Conservation (phyloP, 2,888 invertebrate species). For the Reticulitermes lucifugus region DNA sequence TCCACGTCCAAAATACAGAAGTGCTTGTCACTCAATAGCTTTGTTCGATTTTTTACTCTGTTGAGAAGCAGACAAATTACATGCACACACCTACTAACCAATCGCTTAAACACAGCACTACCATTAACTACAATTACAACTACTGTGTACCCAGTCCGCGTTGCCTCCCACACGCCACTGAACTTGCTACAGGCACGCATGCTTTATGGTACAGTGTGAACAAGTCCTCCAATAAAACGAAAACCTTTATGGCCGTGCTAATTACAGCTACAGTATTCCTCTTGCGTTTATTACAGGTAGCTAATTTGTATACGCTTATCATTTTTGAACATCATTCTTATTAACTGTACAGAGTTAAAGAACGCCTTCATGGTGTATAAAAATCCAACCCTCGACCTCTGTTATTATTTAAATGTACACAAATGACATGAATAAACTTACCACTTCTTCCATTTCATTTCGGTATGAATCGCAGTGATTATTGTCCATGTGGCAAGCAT, state of each 20-base stretch:
- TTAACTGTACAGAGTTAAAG: not conserved
- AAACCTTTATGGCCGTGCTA: constrained; percentile 4
- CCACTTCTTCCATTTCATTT: no score
- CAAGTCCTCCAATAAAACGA: constrained; percentile 12
- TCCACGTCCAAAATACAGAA: no score
- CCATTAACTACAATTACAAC: constrained; percentile 22
- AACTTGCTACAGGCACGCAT: not conserved
- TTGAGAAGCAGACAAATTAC: constrained; percentile 20
- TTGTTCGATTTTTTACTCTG: not conserved
- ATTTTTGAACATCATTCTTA: not conserved
- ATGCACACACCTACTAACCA: constrained; percentile 24
- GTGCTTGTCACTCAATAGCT: no score
- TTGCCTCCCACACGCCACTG: not conserved
- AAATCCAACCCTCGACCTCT: not conserved
- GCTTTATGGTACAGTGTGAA: constrained; percentile 13
- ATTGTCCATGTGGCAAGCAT: no score
- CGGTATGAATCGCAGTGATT: no score
- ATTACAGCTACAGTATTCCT: not conserved
- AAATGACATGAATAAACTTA: no score
- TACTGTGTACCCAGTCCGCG: not conserved
- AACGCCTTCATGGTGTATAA: not conserved
- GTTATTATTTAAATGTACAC: no score
- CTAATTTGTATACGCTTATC: not conserved
- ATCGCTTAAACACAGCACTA: constrained; percentile 26
- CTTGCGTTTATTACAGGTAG: not conserved